These are phyloP conservation scores for Drosophila neonasuta DNA, from an alignment of 2,888 invertebrate species.

Conservation along the genomic window DNA sequence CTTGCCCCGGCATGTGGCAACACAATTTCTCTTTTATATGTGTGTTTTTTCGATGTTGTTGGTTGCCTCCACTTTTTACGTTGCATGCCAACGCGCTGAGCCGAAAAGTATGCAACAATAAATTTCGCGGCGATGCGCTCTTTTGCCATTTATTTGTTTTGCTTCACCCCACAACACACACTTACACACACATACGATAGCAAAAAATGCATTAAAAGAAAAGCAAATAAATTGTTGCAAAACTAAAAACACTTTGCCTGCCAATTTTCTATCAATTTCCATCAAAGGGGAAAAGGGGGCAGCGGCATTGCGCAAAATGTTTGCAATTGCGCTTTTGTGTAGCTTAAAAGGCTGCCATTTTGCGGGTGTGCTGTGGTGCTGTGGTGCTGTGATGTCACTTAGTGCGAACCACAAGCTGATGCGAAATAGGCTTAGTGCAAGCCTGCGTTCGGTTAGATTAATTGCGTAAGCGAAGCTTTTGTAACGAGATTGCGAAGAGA, in stretches of 20 bases:
- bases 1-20: constrained; percentile 51
- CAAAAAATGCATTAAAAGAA: constrained; percentile 19
- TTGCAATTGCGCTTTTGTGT: constrained; percentile 61
- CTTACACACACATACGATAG: too few relatives aligned
- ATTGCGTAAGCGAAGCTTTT: constrained; percentile 22
- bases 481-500: background rate
- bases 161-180: background rate
- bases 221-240: constrained; percentile 54
- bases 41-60: background rate
- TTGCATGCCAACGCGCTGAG: constrained; percentile 62
- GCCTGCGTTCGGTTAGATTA: constrained; percentile 11
- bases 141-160: constrained; percentile 41
- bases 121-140: constrained; percentile 56
- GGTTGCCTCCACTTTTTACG: constrained; percentile 9
- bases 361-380: constrained; percentile 28
- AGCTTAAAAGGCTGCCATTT: constrained; percentile 44
- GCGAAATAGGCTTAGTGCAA: constrained; percentile 33
- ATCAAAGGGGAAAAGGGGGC: background rate
- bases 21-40: constrained; percentile 26
- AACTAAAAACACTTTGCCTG: constrained; percentile 67
- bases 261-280: constrained; percentile 75
- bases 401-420: constrained; percentile 22
- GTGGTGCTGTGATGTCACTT: constrained; percentile 6
- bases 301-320: constrained; percentile 36
- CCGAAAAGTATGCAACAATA: constrained; percentile 78